phyloP scores from a whole-genome alignment of 2,113 vertebrate genomes.

The Megaleporinus macrocephalus region DNA sequence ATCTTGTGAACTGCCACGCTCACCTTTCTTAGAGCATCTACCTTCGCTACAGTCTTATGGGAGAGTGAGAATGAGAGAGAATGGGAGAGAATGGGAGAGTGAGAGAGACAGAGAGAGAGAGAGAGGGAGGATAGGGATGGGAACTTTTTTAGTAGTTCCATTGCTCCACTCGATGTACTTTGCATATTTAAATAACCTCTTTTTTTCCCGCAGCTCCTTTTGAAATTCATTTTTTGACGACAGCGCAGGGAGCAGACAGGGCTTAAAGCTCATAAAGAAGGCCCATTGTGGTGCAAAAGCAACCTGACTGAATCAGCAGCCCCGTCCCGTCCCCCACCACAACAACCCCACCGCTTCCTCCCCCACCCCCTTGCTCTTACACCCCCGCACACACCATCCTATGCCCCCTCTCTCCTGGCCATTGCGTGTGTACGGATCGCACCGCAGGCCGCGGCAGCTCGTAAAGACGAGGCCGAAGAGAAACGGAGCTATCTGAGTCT shows the following conservation, averaged over 20 bases:
- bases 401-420: conserved; percentile 46
- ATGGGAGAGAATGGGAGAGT: neutral
- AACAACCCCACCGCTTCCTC: neutral
- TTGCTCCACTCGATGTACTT: neutral
- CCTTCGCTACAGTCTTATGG: conserved; percentile 69
- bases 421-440: conserved; percentile 73
- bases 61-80: conserved; percentile 20
- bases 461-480: conserved; percentile 78
- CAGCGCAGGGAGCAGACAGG: conserved; percentile 27
- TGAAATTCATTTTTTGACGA: conserved; percentile 51
- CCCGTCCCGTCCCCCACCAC: too few relatives aligned
- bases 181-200: conserved; percentile 50
- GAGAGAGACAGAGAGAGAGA: conserved; percentile 24
- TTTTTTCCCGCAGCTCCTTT: conserved; percentile 33
- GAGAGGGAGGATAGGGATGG: conserved; percentile 51
- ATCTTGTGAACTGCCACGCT: conserved; percentile 78
- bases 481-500: conserved; percentile 79
- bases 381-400: neutral
- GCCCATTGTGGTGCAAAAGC: conserved; percentile 64
- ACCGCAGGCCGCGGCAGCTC: conserved; percentile 71
- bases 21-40: conserved; percentile 71
- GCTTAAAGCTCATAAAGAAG: conserved; percentile 55
- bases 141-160: conserved; percentile 58
- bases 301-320: conserved; percentile 57
- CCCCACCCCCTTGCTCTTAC: conserved; percentile 20